Evolutionary conservation across 2,888 invertebrate species (phyloP).

Genomic region (Protodeltote pygarga): DNA sequence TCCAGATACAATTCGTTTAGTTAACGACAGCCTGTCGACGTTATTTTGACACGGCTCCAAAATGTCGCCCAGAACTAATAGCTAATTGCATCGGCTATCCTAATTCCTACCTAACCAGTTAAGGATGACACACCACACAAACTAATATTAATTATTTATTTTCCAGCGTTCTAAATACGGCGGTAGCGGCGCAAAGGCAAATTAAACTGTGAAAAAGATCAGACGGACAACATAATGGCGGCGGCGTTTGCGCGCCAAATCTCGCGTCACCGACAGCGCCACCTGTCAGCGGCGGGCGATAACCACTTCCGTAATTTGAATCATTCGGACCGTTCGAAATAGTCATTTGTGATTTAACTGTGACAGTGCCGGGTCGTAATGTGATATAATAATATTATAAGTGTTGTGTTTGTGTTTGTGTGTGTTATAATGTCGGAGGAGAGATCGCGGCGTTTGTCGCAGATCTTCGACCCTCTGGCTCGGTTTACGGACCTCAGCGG

Average conservation of each 20-base stretch:
- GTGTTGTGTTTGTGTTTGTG: constrained; percentile 71
- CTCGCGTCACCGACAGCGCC: constrained; percentile 68
- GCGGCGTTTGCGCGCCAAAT: constrained; percentile 75
- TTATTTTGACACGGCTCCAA: constrained; percentile 67
- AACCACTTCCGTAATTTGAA: constrained; percentile 72
- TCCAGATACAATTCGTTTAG: constrained; percentile 36
- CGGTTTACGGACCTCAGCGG: constrained; percentile 90
- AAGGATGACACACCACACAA: constrained; percentile 59
- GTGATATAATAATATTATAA: constrained; percentile 65
- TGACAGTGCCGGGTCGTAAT: constrained; percentile 75
- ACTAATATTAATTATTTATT: constrained; percentile 75
- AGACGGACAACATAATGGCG: constrained; percentile 78
- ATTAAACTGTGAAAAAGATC: constrained; percentile 79
- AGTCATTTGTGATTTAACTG: constrained; percentile 74
- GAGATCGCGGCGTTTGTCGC: constrained; percentile 91
- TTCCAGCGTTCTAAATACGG: constrained; percentile 79
- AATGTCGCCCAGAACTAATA: constrained; percentile 52
- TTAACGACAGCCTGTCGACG: constrained; percentile 57
- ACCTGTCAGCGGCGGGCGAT: constrained; percentile 65
- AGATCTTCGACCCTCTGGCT: constrained; percentile 93
- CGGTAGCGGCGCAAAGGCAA: constrained; percentile 60
- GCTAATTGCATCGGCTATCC: constrained; percentile 75
- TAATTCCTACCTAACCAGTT: constrained; percentile 63
- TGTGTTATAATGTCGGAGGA: constrained; percentile 88
- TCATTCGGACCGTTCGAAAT: constrained; percentile 76